Evolutionary conservation across 1,140 invertebrate genomes (phyloP).

Genomic region (Drosophila ironensis): DNA sequence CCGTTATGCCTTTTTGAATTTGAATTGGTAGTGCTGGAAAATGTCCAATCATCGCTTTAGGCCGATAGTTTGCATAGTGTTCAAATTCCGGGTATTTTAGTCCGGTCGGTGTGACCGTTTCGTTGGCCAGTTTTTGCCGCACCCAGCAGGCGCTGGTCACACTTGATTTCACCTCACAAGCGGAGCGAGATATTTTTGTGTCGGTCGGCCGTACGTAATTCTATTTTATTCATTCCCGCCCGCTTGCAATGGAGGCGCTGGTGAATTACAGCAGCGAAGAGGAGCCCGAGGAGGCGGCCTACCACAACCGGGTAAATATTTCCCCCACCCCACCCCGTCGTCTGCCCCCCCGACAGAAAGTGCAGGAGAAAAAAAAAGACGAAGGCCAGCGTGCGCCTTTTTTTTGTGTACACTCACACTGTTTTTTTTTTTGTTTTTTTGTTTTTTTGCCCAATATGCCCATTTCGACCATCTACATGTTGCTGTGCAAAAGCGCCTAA

Average conservation of each 20-base stretch:
- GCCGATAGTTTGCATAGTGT: too few relatives aligned
- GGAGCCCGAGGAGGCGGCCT: slow-evolving; percentile 82
- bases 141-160: too few relatives aligned
- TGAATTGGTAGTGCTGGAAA: too few relatives aligned
- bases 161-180: too few relatives aligned
- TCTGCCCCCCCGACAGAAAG: slow-evolving; percentile 2
- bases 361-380: slow-evolving; percentile 7
- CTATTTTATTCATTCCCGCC: slow-evolving; percentile 4
- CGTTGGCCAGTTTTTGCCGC: too few relatives aligned
- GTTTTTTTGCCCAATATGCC: not conserved
- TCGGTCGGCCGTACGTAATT: too few relatives aligned
- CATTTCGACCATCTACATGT: slow-evolving; percentile 16
- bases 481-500: slow-evolving; percentile 65
- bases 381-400: too few relatives aligned
- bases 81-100: too few relatives aligned
- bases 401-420: slow-evolving; percentile 49
- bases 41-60: too few relatives aligned
- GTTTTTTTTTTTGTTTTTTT: slow-evolving; percentile 7
- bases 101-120: too few relatives aligned
- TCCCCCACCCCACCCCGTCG: not conserved
- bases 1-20: too few relatives aligned
- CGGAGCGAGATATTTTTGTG: too few relatives aligned
- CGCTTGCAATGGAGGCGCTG: slow-evolving; percentile 84
- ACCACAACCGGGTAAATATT: slow-evolving; percentile 80
- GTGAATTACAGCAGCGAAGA: slow-evolving; percentile 86